Conservation (phyloP, 2,113 vertebrate species). For the Proterorhinus semilunaris region DNA sequence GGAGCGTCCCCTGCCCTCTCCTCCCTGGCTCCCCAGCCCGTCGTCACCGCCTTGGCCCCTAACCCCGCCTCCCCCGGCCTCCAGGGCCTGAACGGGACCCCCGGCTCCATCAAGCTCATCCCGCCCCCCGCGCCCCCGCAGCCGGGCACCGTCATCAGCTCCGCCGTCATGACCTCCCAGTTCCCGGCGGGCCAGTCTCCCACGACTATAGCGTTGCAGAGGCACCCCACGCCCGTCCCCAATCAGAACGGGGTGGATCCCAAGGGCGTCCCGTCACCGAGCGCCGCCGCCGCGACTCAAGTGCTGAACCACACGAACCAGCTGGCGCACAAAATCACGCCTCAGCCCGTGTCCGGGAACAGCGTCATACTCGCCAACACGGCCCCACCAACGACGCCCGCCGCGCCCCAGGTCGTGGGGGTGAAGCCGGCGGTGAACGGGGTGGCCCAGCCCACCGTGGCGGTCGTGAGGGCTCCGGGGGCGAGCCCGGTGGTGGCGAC, state of each 20-base stretch:
- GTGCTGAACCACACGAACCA: conserved; percentile 69
- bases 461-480: conserved; percentile 63
- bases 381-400: conserved; percentile 35
- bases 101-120: conserved; percentile 60
- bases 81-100: conserved; percentile 71
- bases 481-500: conserved; percentile 39
- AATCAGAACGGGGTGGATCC: conserved; percentile 77
- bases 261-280: conserved; percentile 33
- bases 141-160: conserved; percentile 44
- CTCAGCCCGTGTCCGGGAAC: conserved; percentile 56
- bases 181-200: conserved; percentile 51
- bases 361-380: conserved; percentile 48
- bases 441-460: conserved; percentile 48
- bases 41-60: conserved; percentile 50
- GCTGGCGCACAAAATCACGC: conserved; percentile 68
- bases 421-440: conserved; percentile 70
- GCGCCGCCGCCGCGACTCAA: conserved; percentile 45
- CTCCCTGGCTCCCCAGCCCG: conserved; percentile 55
- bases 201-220: conserved; percentile 62
- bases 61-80: conserved; percentile 46
- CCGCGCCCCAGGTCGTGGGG: conserved; percentile 23
- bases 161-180: conserved; percentile 43
- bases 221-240: conserved; percentile 66
- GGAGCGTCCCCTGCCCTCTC: conserved; percentile 49
- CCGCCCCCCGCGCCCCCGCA: conserved; percentile 33